Base-by-base conservation (phyloP, 2,113 vertebrate species). In the Sinocyclocheilus anophthalmus region DNA sequence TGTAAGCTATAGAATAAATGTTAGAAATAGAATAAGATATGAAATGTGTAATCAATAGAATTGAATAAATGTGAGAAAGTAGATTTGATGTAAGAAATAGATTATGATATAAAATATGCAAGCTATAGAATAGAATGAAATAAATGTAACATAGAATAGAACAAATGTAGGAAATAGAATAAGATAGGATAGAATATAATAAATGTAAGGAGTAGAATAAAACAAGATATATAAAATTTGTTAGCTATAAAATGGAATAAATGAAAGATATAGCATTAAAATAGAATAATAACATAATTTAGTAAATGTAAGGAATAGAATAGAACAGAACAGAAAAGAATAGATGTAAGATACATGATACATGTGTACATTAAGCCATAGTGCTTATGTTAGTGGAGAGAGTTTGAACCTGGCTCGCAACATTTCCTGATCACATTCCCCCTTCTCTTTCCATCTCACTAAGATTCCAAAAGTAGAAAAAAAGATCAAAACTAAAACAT, bases 391-490 rank as follows among this genome's bases (percentile, higher is more conserved):
- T 20, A n/a, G 65, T 37, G 3, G 6, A 18, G 9, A 45, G 72
- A n/a, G 73, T 76, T 76, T 26, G n/a, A 73, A 73, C 37, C 14
- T 69, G 65, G 65, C 65, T 69, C 14, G 16, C 65, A 69, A 55
- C 53, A 55, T 55, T 55, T 55, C 61, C 20, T 24, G 22, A 63
- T 24, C 4, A 10, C 10, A 12, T 73, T 16, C 73, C 8, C 20
- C 4, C 11, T 45, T n/a, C 72, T 45, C n/a, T 12, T n/a, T 8
- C 12, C 39, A 14, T 48, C 73, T 76, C 39, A 75, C 72, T 45
- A 22, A 72, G 33, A 42, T 42, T 26, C 12, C 5, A 50, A 76
- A 76, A 76, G 73, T 76, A 4, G 9, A 42, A 42, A 42, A 42
- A 42, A 42, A 42, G 42, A 42, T 42, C 7, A 42, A 42, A 42